These are phyloP conservation scores for Pseudomyrmex concolor DNA, from an alignment of 1,140 invertebrate genomes.

Conservation along the genomic window DNA sequence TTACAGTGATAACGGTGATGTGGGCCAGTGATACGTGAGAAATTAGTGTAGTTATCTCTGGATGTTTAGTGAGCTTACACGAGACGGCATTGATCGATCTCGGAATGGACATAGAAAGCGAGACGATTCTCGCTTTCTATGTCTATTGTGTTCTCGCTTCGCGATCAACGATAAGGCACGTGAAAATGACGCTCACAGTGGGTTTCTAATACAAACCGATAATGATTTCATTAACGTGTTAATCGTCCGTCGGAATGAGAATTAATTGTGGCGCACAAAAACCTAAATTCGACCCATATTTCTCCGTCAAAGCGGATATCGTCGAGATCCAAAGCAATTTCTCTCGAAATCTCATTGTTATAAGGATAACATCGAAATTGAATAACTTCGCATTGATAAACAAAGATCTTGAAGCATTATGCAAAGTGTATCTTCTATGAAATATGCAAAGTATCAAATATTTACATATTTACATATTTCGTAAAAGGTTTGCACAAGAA, in stretches of 20 bases:
- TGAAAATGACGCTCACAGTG: neutral
- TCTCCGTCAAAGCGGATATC: neutral
- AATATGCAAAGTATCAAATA: neutral
- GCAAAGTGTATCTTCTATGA: neutral
- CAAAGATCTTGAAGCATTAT: neutral
- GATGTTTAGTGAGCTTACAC: neutral
- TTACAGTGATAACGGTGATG: slow-evolving; percentile 5
- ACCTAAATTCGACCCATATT: neutral
- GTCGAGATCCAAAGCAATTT: neutral
- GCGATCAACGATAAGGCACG: neutral
- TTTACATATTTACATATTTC: neutral
- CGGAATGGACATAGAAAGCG: neutral
- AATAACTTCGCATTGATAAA: neutral
- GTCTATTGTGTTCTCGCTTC: neutral
- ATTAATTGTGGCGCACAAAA: slow-evolving; percentile 32
- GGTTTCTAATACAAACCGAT: slow-evolving; percentile 10
- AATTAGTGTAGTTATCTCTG: neutral
- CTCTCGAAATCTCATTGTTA: neutral
- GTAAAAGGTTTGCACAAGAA: neutral
- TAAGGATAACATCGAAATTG: neutral
- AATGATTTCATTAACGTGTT: slow-evolving; percentile 17
- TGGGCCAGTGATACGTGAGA: slow-evolving; percentile 1
- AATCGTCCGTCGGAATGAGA: neutral
- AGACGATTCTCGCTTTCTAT: too few relatives aligned
- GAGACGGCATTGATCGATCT: slow-evolving; percentile 26